Base-by-base conservation (phyloP, 2,888 invertebrate species). In the Leptinotarsa rubiginosa region DNA sequence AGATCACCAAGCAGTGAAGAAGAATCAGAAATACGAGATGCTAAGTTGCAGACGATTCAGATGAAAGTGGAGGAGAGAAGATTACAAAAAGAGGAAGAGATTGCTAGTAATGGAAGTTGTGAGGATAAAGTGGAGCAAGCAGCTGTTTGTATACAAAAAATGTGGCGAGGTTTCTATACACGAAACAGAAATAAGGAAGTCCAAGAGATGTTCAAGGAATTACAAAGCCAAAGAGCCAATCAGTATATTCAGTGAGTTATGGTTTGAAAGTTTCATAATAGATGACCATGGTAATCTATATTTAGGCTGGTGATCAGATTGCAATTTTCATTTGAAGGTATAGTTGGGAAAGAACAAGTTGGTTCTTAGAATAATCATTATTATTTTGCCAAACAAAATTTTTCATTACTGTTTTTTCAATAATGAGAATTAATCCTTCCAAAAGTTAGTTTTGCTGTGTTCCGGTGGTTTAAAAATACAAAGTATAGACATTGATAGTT, bases 161-260 rank as follows among this genome's bases (percentile, higher is more conserved):
- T 94, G 88, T 96, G 96, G 96, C 89, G 96, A 31, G 96, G 96
- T 0, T 96, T 95, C 86, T 91, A 92, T 65, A 93, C 94, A 52
- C 89, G 96, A 81, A 94, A 95, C 82, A 88, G 93, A 15, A 91
- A 94, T 82, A 92, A 91, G 83, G 91, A 92, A 78, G 92, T 93
- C 0, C 88, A 91, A 78, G 90, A 91, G 75, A 86, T 90, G 76
- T 88, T 90, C 75, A 91, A 94, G 81, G 92, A 93, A 47, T 90
- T 96, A 65, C 93, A 95, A 83, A 92, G 93, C 77, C 92, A 93
- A 76, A 90, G 96, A 80, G 94, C 95, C 2, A 92, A 95, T 76
- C 94, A 95, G 84, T 95, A 96, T 84, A 95, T 96, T 85, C 93
- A 94, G 95, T 95, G 86, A 91, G 92, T 89, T 62, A 10, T 15